Evolutionary conservation across 2,888 invertebrate genomes (phyloP).

Genomic region (Venusia cambrica): DNA sequence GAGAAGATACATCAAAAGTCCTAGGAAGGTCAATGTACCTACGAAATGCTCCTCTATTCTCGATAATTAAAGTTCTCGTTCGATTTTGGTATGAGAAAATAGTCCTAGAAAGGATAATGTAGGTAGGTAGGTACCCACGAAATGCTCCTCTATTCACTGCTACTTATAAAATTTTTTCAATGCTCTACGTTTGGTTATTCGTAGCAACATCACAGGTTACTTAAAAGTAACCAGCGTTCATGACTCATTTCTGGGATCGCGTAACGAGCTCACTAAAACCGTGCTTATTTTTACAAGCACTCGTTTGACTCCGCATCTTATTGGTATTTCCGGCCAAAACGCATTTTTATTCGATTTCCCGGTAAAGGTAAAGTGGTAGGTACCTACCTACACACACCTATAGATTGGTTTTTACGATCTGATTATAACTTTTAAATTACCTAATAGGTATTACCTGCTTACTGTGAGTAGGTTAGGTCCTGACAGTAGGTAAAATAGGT

Average conservation of each 20-base stretch:
- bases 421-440: no score
- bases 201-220: constrained; percentile 11
- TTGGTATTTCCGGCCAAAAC: constrained; percentile 20
- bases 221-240: constrained; percentile 10
- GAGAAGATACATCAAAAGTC: no score
- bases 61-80: no score
- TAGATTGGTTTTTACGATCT: no score
- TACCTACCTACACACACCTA: not conserved
- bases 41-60: no score
- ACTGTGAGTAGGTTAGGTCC: no score
- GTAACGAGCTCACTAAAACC: constrained; percentile 12
- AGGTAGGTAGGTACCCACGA: no score
- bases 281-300: constrained; percentile 18
- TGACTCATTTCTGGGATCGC: constrained; percentile 19
- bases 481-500: no score
- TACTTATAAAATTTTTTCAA: not conserved
- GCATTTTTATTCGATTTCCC: constrained; percentile 13
- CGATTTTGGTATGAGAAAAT: no score
- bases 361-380: constrained; percentile 2
- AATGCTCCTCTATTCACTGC: not conserved
- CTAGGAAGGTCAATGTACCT: no score
- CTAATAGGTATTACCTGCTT: no score
- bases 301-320: constrained; percentile 14
- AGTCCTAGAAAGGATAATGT: no score
- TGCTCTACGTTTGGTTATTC: constrained; percentile 8